phyloP scores from a whole-genome alignment of 2,113 vertebrate species.

The Tachysurus vachellii region DNA sequence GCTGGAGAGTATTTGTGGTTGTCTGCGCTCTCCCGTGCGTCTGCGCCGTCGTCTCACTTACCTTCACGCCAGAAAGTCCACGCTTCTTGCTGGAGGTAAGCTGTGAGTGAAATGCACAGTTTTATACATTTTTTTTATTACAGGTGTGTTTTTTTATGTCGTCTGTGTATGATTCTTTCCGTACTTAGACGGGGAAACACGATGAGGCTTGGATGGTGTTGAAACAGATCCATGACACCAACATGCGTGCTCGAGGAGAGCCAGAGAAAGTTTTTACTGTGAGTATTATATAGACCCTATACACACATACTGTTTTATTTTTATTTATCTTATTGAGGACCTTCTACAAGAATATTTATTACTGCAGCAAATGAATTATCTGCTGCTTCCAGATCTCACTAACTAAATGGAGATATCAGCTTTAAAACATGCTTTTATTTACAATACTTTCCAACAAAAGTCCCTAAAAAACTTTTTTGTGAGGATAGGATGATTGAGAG shows the following conservation, averaged over 20 bases:
- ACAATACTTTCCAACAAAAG: neutral
- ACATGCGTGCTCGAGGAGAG: conserved; percentile 96
- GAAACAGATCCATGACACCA: conserved; percentile 98
- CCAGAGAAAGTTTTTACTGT: conserved; percentile 99
- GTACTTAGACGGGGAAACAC: conserved; percentile 88
- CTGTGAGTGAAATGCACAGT: neutral
- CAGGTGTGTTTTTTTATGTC: too few relatives aligned
- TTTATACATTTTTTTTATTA: neutral
- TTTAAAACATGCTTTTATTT: neutral
- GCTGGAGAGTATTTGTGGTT: conserved; percentile 96
- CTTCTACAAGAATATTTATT: neutral
- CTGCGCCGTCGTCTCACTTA: conserved; percentile 91
- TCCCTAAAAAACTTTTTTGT: neutral
- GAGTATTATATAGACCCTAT: conserved; percentile 65
- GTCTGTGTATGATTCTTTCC: neutral
- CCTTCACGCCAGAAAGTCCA: conserved; percentile 98
- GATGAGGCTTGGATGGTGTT: conserved; percentile 99
- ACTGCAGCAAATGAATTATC: neutral
- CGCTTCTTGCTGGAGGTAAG: conserved; percentile 84
- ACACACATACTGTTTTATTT: neutral
- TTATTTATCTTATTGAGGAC: neutral
- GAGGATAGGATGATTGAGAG: neutral
- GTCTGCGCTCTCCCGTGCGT: conserved; percentile 93
- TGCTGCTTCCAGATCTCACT: neutral
- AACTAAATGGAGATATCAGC: neutral